Base-by-base conservation (phyloP, 2,888 invertebrate species). In the Gandaritis pyraliata region DNA sequence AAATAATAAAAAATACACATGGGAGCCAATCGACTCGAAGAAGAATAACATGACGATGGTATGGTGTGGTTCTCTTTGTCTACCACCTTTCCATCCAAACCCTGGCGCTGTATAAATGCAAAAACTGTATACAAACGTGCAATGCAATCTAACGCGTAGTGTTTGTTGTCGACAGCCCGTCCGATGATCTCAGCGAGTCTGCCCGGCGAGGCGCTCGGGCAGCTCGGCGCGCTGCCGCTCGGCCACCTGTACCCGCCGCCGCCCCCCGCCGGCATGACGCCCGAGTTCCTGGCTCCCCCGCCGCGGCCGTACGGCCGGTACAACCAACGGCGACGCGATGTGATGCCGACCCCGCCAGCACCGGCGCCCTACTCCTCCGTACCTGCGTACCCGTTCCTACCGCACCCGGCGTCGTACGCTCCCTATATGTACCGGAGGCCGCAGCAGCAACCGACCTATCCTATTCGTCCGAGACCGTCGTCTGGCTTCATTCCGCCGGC, bases 181-280 rank as follows among this genome's bases (percentile, higher is more conserved):
- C 93, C 94, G 93, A 95, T 95, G 95, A 94, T 95, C 93, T 94
- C 94, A 83, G 94, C 94, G 85, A 91, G 93, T 81, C 92, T 93
- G 82, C 94, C 94, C 86, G 93, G 94, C 93, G 95, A 94, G 93
- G 94, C 94, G 90, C 90, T 91, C 80, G 89, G 89, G 81, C 92
- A 90, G 89, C 90, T 91, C 82, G 88, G 88, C 78, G 91, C 91
- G 86, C 88, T 92, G 80, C 93, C 93, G 89, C 93, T 92, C 85
- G 91, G 90, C 85, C 91, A 93, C 88, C 91, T 93, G 85, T 93
- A 93, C 81, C 93, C 92, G 81, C 93, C 92, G 77, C 92, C 88
- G 62, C 88, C 90, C 68, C 81, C 85, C 72, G 72, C 83, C 80
- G 82, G 87, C 73, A 89, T 93, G 87, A 89, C 93, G 76, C 90